These are phyloP conservation scores for Eclectus roratus DNA, from an alignment of 2,113 vertebrate genomes.

Conservation along the genomic window DNA sequence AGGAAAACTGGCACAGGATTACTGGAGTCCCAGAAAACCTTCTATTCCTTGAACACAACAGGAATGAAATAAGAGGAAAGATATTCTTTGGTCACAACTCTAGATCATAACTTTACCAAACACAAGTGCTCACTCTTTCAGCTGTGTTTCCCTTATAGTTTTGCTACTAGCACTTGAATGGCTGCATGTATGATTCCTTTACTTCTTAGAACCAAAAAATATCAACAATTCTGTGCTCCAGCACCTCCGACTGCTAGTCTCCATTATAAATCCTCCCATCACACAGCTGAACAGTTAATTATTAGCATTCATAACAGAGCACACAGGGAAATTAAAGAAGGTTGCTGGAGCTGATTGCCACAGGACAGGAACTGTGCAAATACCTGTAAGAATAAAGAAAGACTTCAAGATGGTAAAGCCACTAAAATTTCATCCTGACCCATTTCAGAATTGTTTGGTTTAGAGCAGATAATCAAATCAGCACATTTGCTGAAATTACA, in stretches of 20 bases:
- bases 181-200: not conserved
- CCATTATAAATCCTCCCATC: not conserved
- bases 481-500: not conserved
- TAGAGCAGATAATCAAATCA: not conserved
- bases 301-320: not conserved
- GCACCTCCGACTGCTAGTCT: not conserved
- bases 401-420: not conserved
- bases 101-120: not conserved
- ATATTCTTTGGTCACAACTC: not conserved
- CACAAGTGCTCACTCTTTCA: not conserved
- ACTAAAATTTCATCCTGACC: not conserved
- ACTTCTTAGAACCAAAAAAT: not conserved
- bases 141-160: not conserved
- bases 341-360: not conserved
- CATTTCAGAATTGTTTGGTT: not conserved
- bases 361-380: not conserved
- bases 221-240: not conserved
- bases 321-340: not conserved
- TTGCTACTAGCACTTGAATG: not conserved
- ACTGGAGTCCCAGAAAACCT: not conserved
- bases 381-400: not conserved
- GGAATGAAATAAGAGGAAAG: not conserved
- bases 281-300: not conserved
- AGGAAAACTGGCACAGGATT: not conserved
- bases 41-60: not conserved